Conservation (phyloP, 1,140 invertebrate genomes). For the Kradibia gibbosae region DNA sequence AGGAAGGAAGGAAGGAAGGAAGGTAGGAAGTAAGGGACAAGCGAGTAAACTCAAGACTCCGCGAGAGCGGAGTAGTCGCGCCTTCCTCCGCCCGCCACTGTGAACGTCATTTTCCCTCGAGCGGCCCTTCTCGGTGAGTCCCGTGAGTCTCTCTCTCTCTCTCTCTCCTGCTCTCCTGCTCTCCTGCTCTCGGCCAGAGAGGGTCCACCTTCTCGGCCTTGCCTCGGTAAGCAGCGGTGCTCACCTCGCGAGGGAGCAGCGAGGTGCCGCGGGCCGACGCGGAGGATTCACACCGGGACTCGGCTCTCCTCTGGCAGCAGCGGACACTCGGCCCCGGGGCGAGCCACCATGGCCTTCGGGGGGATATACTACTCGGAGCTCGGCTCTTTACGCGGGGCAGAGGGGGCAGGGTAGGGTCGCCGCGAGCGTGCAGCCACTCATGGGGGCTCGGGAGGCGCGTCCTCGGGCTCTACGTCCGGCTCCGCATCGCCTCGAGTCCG, state of each 20-base stretch:
- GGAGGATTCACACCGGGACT: background rate
- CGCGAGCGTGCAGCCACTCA: background rate
- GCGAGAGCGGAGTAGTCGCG: conserved; percentile 7
- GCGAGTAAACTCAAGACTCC: conserved; percentile 9
- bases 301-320: background rate
- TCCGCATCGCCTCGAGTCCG: conserved; percentile 58
- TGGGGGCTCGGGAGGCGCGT: conserved; percentile 46
- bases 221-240: too few species aligned
- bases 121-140: background rate
- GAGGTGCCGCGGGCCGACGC: background rate
- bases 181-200: background rate
- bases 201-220: background rate
- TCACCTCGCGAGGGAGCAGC: too few species aligned
- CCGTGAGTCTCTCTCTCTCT: background rate
- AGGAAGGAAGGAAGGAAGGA: background rate
- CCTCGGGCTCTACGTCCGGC: conserved; percentile 41
- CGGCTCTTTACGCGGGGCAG: background rate
- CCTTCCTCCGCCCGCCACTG: conserved; percentile 15
- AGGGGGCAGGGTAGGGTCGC: background rate
- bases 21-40: background rate
- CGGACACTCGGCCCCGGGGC: background rate
- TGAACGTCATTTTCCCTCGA: conserved; percentile 36
- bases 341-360: background rate
- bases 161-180: background rate
- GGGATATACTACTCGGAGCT: background rate